phyloP scores from a whole-genome alignment of 2,113 vertebrate species.

The Odobenus rosmarus region DNA sequence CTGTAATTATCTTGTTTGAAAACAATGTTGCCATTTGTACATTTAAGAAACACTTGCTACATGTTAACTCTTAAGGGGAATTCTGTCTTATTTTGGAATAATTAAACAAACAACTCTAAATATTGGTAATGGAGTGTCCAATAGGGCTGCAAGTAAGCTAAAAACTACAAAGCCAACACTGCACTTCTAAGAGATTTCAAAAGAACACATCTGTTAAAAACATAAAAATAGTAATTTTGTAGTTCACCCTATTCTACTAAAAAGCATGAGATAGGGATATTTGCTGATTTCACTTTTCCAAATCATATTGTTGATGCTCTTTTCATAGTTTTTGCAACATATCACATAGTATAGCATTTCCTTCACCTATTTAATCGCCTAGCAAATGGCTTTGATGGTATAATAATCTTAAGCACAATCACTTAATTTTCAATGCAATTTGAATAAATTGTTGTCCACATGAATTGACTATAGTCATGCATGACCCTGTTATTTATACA shows the following conservation, averaged over 20 bases:
- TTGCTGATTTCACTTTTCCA: background rate
- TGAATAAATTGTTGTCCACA: background rate
- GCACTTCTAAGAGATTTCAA: background rate
- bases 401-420: constrained; percentile 15
- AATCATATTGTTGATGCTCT: background rate
- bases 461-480: background rate
- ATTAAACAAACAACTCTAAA: constrained; percentile 15
- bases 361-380: background rate
- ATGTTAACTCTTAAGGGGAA: constrained; percentile 62
- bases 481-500: background rate
- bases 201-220: background rate
- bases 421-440: constrained; percentile 45
- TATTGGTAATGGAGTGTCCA: background rate
- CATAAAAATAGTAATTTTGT: background rate
- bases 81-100: constrained; percentile 17
- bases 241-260: background rate
- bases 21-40: constrained; percentile 72
- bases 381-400: constrained; percentile 7
- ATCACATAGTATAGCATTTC: background rate
- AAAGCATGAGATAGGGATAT: background rate
- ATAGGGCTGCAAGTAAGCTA: background rate
- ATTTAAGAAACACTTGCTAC: constrained; percentile 70
- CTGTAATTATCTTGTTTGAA: constrained; percentile 78
- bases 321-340: background rate
- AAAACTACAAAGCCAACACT: background rate